phyloP scores from a whole-genome alignment of 2,888 invertebrate genomes.

The Lochmaea crataegi region DNA sequence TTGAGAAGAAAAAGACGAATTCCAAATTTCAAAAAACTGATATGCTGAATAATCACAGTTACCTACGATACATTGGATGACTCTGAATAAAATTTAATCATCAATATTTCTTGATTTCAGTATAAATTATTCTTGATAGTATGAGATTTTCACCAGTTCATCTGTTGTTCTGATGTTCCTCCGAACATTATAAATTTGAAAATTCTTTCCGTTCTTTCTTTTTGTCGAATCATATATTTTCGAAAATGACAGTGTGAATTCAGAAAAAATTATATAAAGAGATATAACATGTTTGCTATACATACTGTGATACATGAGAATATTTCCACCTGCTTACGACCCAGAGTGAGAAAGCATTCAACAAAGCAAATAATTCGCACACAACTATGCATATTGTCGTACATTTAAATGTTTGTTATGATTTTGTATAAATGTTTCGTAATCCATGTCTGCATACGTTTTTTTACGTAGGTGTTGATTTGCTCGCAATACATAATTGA shows the following conservation, averaged over 20 bases:
- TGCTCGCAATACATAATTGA: no score
- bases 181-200: not conserved
- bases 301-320: not conserved
- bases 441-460: not conserved
- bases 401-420: not conserved
- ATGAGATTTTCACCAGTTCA: no score
- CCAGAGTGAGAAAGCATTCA: not conserved
- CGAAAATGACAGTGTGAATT: not conserved
- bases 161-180: no score
- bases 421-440: not conserved
- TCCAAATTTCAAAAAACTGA: no score
- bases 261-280: not conserved
- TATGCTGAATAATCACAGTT: no score
- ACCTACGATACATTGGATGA: no score
- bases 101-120: no score
- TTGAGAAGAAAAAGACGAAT: no score
- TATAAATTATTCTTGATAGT: no score
- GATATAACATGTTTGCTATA: not conserved
- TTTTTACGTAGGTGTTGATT: no score
- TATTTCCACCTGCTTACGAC: not conserved
- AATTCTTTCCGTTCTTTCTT: not conserved
- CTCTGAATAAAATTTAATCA: no score
- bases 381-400: not conserved
- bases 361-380: not conserved
- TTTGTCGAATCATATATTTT: not conserved